Evolutionary conservation across 2,797 vertebrate species (phyloP).

Genomic region (Xenops minutus): DNA sequence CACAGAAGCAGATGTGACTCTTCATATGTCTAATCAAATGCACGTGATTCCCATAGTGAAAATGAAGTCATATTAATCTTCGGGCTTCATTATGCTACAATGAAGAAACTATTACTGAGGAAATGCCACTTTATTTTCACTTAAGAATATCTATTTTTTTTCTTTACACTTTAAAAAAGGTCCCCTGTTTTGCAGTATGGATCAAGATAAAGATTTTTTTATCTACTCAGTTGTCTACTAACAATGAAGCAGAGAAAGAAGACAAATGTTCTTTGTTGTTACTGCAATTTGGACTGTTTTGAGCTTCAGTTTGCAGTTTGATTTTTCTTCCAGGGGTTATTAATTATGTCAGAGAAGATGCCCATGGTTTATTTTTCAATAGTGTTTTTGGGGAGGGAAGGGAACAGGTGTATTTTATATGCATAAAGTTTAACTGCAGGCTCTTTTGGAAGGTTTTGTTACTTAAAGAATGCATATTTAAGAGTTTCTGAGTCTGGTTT

Average conservation of each 20-base stretch:
- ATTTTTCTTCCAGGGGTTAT: background rate
- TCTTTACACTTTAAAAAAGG: background rate
- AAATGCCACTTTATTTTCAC: background rate
- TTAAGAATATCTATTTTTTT: background rate
- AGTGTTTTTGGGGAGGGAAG: background rate
- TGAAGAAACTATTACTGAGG: background rate
- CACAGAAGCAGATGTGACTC: background rate
- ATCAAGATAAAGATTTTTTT: constrained; percentile 10
- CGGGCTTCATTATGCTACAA: background rate
- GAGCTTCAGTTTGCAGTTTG: background rate
- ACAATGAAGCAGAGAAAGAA: background rate
- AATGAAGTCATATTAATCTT: background rate
- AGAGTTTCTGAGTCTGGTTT: background rate
- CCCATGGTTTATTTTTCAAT: background rate
- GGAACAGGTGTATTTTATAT: background rate
- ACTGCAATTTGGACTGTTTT: background rate
- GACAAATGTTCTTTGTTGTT: background rate
- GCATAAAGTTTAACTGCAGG: background rate
- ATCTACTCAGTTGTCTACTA: background rate
- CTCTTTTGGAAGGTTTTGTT: background rate
- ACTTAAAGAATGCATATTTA: background rate
- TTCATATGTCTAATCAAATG: background rate
- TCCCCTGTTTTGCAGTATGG: background rate
- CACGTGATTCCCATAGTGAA: background rate
- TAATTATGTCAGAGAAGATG: background rate